A percentile compares a stretch with the other conserved stretches of the same genome.
phyloP scores from a whole-genome alignment of 2,888 invertebrate genomes.

The Hanleya hanleyi region DNA sequence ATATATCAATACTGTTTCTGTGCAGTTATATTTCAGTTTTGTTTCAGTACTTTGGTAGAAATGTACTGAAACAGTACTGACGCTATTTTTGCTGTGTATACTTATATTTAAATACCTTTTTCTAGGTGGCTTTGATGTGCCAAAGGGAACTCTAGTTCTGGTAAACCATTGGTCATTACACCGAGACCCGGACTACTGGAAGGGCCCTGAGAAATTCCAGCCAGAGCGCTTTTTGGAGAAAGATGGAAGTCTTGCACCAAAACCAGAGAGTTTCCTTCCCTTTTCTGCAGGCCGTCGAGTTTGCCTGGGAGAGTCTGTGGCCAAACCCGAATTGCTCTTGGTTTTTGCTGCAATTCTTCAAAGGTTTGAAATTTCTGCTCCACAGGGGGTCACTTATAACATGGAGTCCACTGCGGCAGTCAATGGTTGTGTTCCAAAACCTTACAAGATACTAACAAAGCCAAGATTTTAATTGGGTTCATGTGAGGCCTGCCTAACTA shows the following conservation, averaged over 20 bases:
- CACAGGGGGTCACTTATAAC: conserved; percentile 34
- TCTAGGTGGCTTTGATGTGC: conserved; percentile 48
- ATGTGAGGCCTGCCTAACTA: too few relatives aligned
- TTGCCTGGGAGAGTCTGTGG: conserved; percentile 58
- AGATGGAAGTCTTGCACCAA: conserved; percentile 49
- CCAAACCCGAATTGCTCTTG: conserved; percentile 54
- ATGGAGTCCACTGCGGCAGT: conserved; percentile 10
- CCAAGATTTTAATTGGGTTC: background rate
- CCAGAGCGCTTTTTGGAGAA: conserved; percentile 57
- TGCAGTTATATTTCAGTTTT: too few relatives aligned
- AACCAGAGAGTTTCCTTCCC: conserved; percentile 55
- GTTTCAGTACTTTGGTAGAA: too few relatives aligned
- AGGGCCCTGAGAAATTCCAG: conserved; percentile 47
- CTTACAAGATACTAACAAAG: conserved; percentile 26
- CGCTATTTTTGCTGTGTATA: too few relatives aligned
- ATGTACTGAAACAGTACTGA: too few relatives aligned
- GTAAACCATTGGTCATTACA: conserved; percentile 53
- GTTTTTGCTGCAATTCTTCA: conserved; percentile 46
- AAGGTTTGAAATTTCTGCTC: conserved; percentile 38
- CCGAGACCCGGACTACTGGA: conserved; percentile 52
- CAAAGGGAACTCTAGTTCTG: conserved; percentile 49
- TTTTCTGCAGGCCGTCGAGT: conserved; percentile 59
- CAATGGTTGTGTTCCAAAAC: conserved; percentile 5
- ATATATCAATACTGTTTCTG: too few relatives aligned
- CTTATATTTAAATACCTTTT: too few relatives aligned